Evolutionary conservation across 2,113 vertebrate species (phyloP).

Genomic region (Platysternon megacephalum): DNA sequence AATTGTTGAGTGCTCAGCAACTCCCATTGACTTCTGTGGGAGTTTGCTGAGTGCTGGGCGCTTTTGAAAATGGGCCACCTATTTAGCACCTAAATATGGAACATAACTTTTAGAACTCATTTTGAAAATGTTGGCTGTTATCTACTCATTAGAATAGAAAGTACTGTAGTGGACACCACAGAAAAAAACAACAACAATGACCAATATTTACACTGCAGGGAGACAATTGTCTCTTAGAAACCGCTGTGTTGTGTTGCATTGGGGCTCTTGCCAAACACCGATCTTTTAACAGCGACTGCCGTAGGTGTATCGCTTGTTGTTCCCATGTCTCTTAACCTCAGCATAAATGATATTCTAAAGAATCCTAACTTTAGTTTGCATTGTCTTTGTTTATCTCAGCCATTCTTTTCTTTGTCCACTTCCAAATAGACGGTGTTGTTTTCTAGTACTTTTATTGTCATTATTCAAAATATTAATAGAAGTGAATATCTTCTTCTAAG

Average conservation of each 20-base stretch:
- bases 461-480: conserved; percentile 83
- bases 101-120: accelerated
- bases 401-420: conserved; percentile 35
- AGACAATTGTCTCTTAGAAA: accelerated
- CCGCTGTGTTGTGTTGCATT: accelerated
- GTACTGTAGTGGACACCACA: too few relatives aligned
- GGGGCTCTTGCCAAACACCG: accelerated
- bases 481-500: conserved; percentile 80
- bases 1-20: neutral
- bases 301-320: accelerated
- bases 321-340: neutral
- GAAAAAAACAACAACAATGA: neutral
- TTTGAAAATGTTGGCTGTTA: accelerated
- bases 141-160: neutral
- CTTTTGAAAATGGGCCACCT: neutral
- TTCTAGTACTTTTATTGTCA: conserved; percentile 74
- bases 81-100: too few relatives aligned
- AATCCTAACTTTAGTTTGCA: neutral
- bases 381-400: conserved; percentile 19
- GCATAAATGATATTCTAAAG: neutral
- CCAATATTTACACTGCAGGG: accelerated
- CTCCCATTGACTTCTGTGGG: neutral
- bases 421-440: conserved; percentile 67
- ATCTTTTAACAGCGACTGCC: accelerated
- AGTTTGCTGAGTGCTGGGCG: accelerated